Evolutionary conservation across 2,888 invertebrate genomes (phyloP).

Genomic region (Limnephilus rhombicus): DNA sequence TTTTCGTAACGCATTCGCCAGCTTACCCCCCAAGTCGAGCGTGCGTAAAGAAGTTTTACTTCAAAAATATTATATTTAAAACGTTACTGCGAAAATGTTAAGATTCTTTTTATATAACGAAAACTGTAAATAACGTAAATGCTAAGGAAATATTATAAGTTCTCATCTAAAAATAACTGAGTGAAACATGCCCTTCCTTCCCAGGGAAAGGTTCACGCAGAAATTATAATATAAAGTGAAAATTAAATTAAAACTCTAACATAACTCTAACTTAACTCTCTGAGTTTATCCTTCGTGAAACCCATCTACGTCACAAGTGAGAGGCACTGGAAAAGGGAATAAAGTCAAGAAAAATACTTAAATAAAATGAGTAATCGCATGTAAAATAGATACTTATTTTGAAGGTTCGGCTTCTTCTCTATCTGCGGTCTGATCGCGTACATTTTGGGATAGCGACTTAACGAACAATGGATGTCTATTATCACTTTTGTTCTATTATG

Average conservation of each 20-base stretch:
- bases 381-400: background rate
- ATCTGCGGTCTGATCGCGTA: background rate
- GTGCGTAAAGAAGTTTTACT: too few species aligned
- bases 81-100: too few species aligned
- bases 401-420: background rate
- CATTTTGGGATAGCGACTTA: background rate
- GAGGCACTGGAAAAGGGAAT: background rate
- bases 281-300: slow-evolving; percentile 32
- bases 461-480: background rate
- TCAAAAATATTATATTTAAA: too few species aligned
- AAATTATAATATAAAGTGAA: slow-evolving; percentile 45
- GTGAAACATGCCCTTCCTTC: background rate
- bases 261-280: slow-evolving; percentile 9
- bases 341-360: background rate
- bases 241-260: slow-evolving; percentile 20
- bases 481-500: background rate
- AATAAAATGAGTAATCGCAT: background rate
- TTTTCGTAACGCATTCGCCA: too few species aligned
- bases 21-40: too few species aligned
- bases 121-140: background rate
- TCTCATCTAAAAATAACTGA: background rate
- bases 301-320: slow-evolving; percentile 12
- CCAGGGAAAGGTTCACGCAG: background rate
- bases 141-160: background rate
- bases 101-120: background rate